Percentiles rank a stretch among this genome's conserved stretches.
phyloP scores from a whole-genome alignment of 2,113 vertebrate species.

The Petrocephalus zakoni region DNA sequence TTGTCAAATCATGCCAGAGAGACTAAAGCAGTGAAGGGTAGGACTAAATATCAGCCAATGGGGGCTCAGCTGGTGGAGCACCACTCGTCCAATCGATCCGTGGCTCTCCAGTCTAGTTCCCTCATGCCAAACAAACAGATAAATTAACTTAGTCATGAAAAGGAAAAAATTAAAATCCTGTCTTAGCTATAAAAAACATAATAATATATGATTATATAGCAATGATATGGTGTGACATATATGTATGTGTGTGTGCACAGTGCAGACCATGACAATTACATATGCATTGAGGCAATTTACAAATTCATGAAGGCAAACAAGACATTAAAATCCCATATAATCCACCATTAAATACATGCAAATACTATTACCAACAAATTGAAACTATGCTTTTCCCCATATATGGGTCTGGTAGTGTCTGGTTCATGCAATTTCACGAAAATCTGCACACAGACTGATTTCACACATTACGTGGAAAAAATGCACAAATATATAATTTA shows the following conservation, averaged over 20 bases:
- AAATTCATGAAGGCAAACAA: slow-evolving; percentile 13
- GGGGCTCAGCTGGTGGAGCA: background rate
- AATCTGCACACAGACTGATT: background rate
- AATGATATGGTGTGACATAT: background rate
- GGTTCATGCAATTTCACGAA: background rate
- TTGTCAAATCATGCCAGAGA: background rate
- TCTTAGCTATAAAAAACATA: background rate
- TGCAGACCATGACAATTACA: background rate
- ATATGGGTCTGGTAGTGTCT: background rate
- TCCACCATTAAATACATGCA: slow-evolving; percentile 14
- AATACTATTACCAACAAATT: slow-evolving; percentile 2
- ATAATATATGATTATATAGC: background rate
- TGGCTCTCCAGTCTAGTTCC: background rate
- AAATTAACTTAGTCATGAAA: background rate
- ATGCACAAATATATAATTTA: background rate
- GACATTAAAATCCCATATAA: slow-evolving; percentile 10
- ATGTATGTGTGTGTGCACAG: background rate
- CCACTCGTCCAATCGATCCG: background rate
- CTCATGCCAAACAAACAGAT: background rate
- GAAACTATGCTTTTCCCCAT: background rate
- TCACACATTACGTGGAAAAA: background rate
- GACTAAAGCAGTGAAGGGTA: background rate
- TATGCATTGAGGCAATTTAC: slow-evolving; percentile 11
- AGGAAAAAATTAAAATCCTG: background rate
- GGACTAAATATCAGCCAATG: background rate